Evolutionary conservation across 2,888 invertebrate species (phyloP).

Genomic region (Limnephilus auricula): DNA sequence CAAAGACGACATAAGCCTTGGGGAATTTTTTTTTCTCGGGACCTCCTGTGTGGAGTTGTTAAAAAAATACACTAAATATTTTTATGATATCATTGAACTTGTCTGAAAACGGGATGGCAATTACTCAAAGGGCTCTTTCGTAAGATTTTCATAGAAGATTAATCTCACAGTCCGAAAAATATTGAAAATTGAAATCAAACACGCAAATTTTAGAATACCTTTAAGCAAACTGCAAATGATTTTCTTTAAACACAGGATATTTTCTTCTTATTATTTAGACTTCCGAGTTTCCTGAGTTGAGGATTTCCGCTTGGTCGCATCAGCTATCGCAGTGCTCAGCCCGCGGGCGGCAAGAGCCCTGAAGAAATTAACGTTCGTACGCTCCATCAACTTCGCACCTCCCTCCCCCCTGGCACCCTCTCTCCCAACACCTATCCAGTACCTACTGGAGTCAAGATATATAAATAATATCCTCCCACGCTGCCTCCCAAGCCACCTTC

Average conservation of each 20-base stretch:
- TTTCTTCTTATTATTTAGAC: not conserved
- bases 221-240: not conserved
- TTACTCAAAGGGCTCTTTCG: not conserved
- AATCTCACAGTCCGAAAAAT: no score
- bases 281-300: not conserved
- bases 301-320: not conserved
- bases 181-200: no score
- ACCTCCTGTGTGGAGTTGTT: no score
- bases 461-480: not conserved
- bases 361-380: constrained; percentile 20
- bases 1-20: no score
- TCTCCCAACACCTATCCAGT: not conserved
- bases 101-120: not conserved
- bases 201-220: no score
- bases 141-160: no score
- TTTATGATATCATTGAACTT: no score
- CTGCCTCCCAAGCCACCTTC: not conserved
- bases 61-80: no score
- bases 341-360: constrained; percentile 10
- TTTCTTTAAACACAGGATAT: not conserved
- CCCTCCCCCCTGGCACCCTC: not conserved
- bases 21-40: no score
- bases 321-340: not conserved
- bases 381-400: constrained; percentile 40
- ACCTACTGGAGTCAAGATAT: not conserved